Conservation (phyloP, 92 coral and sea anemone genomes). For the Ricordea florida region DNA sequence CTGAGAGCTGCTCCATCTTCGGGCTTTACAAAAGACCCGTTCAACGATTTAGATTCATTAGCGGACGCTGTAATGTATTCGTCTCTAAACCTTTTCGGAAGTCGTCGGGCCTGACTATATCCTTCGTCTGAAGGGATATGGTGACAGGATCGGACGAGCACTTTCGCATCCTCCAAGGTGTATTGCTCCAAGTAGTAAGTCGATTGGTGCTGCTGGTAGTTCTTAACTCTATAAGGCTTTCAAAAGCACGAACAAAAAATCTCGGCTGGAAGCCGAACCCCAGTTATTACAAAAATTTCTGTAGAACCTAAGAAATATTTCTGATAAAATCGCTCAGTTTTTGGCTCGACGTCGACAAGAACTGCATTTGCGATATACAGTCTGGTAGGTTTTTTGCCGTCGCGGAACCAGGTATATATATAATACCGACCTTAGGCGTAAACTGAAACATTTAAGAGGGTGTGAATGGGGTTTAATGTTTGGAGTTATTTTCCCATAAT, state of each 20-base stretch:
- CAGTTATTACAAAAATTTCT: too few species aligned
- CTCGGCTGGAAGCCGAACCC: too few species aligned
- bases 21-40: conserved; percentile 14
- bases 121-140: conserved; percentile 19
- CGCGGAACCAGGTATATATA: too few species aligned
- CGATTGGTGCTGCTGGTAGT: conserved; percentile 7
- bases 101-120: conserved; percentile 21
- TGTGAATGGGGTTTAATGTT: too few species aligned
- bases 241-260: conserved; percentile 43
- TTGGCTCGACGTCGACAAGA: too few species aligned
- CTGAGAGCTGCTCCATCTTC: conserved; percentile 32
- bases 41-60: conserved; percentile 25
- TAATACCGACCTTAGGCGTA: too few species aligned
- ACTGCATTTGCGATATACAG: too few species aligned
- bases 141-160: conserved; percentile 39
- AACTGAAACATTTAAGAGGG: too few species aligned
- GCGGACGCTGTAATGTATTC: conserved; percentile 40
- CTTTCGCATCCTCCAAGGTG: conserved; percentile 37
- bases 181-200: conserved; percentile 56
- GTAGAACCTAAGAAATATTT: too few species aligned
- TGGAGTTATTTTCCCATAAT: too few species aligned
- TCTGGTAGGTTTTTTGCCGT: too few species aligned
- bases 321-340: too few species aligned
- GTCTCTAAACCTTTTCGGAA: conserved; percentile 36
- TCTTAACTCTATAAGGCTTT: conserved; percentile 40